Evolutionary conservation across 2,888 invertebrate species (phyloP).

Genomic region (Leptopilina syphax): DNA sequence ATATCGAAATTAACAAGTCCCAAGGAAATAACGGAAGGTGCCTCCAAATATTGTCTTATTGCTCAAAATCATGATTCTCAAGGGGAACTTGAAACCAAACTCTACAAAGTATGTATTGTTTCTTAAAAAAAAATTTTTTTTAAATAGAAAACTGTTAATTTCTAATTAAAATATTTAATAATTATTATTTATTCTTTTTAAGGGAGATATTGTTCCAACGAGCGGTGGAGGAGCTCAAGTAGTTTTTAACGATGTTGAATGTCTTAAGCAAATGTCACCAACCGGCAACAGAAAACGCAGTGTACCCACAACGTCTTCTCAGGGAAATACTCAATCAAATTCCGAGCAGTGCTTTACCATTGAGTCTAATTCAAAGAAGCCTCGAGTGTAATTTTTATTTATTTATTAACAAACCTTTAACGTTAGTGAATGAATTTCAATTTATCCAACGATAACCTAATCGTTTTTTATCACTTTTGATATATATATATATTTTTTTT

Average conservation of each 20-base stretch:
- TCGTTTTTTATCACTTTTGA: slow-evolving; percentile 1
- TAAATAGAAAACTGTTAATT: background rate
- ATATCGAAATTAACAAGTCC: slow-evolving; percentile 89
- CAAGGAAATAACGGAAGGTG: slow-evolving; percentile 78
- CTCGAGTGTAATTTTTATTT: slow-evolving; percentile 44
- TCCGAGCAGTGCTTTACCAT: slow-evolving; percentile 29
- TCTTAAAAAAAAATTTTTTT: background rate
- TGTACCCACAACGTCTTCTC: slow-evolving; percentile 55
- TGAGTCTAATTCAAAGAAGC: slow-evolving; percentile 53
- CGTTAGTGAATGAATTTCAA: background rate
- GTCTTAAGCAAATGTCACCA: slow-evolving; percentile 89
- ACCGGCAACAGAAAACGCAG: slow-evolving; percentile 75
- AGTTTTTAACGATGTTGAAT: slow-evolving; percentile 96
- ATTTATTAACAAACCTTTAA: slow-evolving; percentile 11
- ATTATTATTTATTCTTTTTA: too few relatives aligned
- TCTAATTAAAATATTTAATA: too few relatives aligned
- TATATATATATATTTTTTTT: background rate
- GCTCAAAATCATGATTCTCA: slow-evolving; percentile 95
- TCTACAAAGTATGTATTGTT: slow-evolving; percentile 84
- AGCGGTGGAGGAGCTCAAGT: slow-evolving; percentile 97
- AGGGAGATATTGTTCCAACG: slow-evolving; percentile 94
- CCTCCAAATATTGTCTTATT: slow-evolving; percentile 93
- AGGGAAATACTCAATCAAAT: slow-evolving; percentile 47
- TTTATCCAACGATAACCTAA: slow-evolving; percentile 3
- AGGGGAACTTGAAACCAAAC: slow-evolving; percentile 94